A percentile compares a stretch with the other conserved stretches of the same genome.
phyloP scores from a whole-genome alignment of 2,113 vertebrate genomes.

The Lanius collurio region DNA sequence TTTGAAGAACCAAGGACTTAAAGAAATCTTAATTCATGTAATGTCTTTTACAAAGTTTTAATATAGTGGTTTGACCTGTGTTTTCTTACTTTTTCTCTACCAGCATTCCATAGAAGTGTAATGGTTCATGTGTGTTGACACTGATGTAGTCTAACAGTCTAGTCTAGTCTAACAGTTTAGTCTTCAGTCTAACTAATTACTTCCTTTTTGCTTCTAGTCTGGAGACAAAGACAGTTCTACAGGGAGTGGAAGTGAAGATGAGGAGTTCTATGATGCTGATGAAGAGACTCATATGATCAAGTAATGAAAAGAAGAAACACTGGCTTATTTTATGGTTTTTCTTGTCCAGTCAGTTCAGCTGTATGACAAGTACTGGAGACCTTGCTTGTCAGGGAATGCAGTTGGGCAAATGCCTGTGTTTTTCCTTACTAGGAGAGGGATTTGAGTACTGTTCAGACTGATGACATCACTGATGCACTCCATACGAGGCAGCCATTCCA shows the following conservation, averaged over 20 bases:
- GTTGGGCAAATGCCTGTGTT: background rate
- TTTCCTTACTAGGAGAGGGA: background rate
- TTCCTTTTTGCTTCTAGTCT: conserved; percentile 46
- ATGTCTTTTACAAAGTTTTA: background rate
- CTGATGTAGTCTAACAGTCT: background rate
- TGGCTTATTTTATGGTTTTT: background rate
- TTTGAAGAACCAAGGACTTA: background rate
- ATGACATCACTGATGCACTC: background rate
- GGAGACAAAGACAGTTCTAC: conserved; percentile 51
- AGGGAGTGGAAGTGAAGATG: conserved; percentile 73
- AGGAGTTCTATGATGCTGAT: conserved; percentile 76
- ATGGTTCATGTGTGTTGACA: background rate
- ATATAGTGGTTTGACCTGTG: background rate
- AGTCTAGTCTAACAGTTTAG: background rate
- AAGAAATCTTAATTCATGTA: background rate
- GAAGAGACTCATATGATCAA: conserved; percentile 82
- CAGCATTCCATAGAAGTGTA: background rate
- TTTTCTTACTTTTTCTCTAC: background rate
- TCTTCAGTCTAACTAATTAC: background rate
- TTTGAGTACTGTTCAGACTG: background rate
- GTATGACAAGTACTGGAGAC: background rate
- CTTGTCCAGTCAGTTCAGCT: background rate
- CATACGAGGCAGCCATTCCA: background rate
- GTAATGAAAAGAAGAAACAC: conserved; percentile 36
- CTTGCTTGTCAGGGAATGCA: background rate